phyloP scores from a whole-genome alignment of 2,113 vertebrate genomes.

The Drymodes brunneopygia region DNA sequence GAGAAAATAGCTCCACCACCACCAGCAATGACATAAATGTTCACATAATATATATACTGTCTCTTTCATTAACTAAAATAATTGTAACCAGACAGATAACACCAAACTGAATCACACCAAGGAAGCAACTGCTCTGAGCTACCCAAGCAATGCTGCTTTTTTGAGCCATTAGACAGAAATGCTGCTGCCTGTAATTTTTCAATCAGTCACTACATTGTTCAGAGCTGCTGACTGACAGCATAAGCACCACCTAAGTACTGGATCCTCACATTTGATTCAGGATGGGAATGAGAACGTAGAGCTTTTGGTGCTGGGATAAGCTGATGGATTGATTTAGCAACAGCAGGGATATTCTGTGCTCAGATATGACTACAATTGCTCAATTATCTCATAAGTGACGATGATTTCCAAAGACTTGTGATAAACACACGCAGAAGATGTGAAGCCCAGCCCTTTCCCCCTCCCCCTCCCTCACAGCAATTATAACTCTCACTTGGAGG shows the following conservation, averaged over 20 bases:
- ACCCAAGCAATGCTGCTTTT: neutral
- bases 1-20: neutral
- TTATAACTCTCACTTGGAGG: constrained; percentile 80
- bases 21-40: neutral
- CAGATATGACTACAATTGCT: constrained; percentile 10
- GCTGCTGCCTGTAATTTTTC: constrained; percentile 68
- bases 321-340: constrained; percentile 60
- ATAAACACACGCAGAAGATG: neutral
- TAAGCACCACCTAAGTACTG: constrained; percentile 41
- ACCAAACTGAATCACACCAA: neutral
- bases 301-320: constrained; percentile 21
- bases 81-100: constrained; percentile 19
- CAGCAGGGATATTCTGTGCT: constrained; percentile 28
- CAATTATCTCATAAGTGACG: constrained; percentile 37
- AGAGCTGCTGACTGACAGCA: constrained; percentile 57
- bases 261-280: constrained; percentile 18
- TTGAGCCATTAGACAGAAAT: constrained; percentile 45
- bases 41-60: neutral
- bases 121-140: constrained; percentile 21
- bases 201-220: constrained; percentile 70
- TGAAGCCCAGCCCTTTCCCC: neutral
- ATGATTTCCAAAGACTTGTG: constrained; percentile 38
- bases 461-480: neutral
- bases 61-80: constrained; percentile 39
- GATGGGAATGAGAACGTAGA: constrained; percentile 9